These are phyloP conservation scores for Schizaphis graminum DNA, from an alignment of 2,888 invertebrate species.

Conservation along the genomic window DNA sequence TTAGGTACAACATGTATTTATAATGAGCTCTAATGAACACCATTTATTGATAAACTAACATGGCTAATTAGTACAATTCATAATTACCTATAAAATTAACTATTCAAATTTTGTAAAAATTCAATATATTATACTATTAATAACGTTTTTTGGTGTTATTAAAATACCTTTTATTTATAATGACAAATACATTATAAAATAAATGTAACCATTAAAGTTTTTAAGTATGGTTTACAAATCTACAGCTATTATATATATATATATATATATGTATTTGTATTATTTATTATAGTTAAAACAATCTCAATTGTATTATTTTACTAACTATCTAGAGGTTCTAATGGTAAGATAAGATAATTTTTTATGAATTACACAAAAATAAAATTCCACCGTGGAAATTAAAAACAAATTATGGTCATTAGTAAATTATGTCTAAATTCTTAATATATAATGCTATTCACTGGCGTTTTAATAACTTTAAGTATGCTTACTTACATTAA, in stretches of 20 bases:
- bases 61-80: not conserved
- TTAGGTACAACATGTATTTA: not conserved
- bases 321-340: not conserved
- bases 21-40: not conserved
- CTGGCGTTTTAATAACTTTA: not conserved
- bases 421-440: not conserved
- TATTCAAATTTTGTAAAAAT: not conserved
- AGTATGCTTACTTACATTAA: not conserved
- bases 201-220: not conserved
- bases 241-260: not conserved
- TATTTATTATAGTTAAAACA: not conserved
- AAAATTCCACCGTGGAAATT: slow-evolving; percentile 30
- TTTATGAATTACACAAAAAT: slow-evolving; percentile 19
- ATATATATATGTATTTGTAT: not conserved
- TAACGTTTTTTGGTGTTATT: not conserved
- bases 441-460: not conserved
- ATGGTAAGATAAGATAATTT: slow-evolving; percentile 38
- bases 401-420: not conserved
- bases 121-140: not conserved
- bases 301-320: not conserved
- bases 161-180: not conserved
- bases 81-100: not conserved
- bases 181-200: not conserved
- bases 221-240: not conserved
- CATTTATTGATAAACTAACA: not conserved